Conservation (phyloP, 2,113 vertebrate genomes). For the Coregonus clupeaformis region DNA sequence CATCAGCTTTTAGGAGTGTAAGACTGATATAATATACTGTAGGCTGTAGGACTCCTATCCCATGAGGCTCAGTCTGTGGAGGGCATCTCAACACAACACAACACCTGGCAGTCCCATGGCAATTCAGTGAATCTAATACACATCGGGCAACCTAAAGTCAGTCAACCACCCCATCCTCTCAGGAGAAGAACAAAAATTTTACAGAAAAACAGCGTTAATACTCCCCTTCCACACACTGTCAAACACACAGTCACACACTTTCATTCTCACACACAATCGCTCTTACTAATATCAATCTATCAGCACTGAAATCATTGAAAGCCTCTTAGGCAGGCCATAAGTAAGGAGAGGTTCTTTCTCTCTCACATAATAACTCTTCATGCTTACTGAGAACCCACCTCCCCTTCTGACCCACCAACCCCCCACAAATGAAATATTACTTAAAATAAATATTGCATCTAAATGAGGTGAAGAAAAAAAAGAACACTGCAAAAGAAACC, state of each 20-base stretch:
- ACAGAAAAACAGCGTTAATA: slow-evolving; percentile 15
- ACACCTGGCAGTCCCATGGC: slow-evolving; percentile 61
- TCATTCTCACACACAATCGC: slow-evolving; percentile 4
- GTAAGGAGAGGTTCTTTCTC: slow-evolving; percentile 15
- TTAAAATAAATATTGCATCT: slow-evolving; percentile 35
- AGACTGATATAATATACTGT: background rate
- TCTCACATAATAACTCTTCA: slow-evolving; percentile 55
- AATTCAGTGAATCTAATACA: slow-evolving; percentile 27
- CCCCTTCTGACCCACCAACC: background rate
- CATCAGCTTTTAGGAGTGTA: background rate
- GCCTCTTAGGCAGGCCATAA: slow-evolving; percentile 28
- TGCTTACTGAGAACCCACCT: slow-evolving; percentile 15
- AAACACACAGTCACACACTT: too few species aligned
- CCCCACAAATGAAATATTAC: background rate
- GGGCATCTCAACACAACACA: slow-evolving; percentile 24
- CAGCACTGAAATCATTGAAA: slow-evolving; percentile 51
- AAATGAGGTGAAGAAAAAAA: background rate
- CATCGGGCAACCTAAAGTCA: background rate
- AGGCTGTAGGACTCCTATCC: background rate
- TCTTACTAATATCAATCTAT: slow-evolving; percentile 16
- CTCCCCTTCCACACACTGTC: background rate
- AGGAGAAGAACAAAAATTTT: background rate
- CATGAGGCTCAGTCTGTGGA: slow-evolving; percentile 29
- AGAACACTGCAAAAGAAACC: slow-evolving; percentile 1
- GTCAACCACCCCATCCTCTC: slow-evolving; percentile 13